Conservation (phyloP, 2,888 invertebrate species). For the Hetaerina titia region DNA sequence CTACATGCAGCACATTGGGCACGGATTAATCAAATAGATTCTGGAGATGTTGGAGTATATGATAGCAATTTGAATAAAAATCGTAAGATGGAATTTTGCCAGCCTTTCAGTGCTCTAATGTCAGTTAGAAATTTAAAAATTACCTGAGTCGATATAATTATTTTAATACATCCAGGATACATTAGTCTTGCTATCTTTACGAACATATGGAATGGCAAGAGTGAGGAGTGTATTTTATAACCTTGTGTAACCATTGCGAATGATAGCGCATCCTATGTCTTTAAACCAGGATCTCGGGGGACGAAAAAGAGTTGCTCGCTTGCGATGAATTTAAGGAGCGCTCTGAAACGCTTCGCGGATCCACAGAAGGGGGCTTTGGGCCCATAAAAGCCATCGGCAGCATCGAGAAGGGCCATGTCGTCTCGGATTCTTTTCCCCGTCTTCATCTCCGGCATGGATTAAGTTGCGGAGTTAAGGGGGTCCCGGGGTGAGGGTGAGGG, state of each 20-base stretch:
- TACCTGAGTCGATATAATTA: no score
- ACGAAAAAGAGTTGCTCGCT: not conserved
- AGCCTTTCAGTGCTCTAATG: no score
- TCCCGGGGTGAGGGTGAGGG: not conserved
- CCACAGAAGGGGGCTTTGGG: not conserved
- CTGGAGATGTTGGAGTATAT: no score
- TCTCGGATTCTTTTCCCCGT: conserved; percentile 21
- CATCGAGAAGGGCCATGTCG: conserved; percentile 30
- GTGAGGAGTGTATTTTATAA: not conserved
- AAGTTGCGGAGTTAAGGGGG: conserved; percentile 20
- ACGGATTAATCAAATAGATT: no score
- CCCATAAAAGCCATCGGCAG: conserved; percentile 37
- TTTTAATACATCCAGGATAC: no score
- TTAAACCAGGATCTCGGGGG: not conserved
- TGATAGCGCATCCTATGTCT: not conserved
- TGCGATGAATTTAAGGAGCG: not conserved
- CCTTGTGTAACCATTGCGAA: not conserved
- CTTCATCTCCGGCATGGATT: conserved; percentile 23
- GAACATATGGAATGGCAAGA: no score
- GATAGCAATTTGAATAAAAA: no score
- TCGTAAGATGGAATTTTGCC: no score
- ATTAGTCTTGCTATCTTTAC: no score
- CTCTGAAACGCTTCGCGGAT: conserved; percentile 5
- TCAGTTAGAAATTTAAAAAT: no score
- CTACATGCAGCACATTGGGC: no score